Percentiles rank a stretch among this genome's conserved stretches.
phyloP scores from a whole-genome alignment of 2,888 invertebrate genomes.

The Coenonympha arcania region DNA sequence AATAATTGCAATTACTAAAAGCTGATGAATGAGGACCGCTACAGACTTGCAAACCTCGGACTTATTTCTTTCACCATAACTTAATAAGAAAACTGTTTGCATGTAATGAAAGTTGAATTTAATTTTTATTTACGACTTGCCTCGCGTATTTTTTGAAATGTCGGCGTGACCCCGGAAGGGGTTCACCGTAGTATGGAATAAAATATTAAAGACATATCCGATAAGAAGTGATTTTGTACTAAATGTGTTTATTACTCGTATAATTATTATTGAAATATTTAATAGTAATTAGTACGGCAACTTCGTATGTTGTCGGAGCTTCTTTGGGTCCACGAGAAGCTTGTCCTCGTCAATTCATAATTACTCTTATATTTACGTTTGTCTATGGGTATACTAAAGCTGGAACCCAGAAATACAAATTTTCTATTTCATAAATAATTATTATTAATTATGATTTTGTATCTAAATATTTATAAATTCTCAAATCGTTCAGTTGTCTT shows the following conservation, averaged over 20 bases:
- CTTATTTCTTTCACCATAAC: too few relatives aligned
- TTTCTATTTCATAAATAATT: not conserved
- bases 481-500: too few relatives aligned
- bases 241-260: slow-evolving; percentile 37
- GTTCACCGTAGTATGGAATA: slow-evolving; percentile 40
- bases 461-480: too few relatives aligned
- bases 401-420: not conserved
- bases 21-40: too few relatives aligned
- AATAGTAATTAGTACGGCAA: slow-evolving; percentile 18
- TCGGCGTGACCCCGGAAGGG: slow-evolving; percentile 19
- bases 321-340: slow-evolving; percentile 18
- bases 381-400: slow-evolving; percentile 17
- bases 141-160: slow-evolving; percentile 1
- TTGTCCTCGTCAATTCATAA: slow-evolving; percentile 23
- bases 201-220: slow-evolving; percentile 59
- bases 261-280: slow-evolving; percentile 18
- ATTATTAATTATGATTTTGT: not conserved
- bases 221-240: slow-evolving; percentile 52
- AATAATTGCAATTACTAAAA: too few relatives aligned
- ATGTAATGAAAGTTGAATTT: not conserved
- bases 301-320: slow-evolving; percentile 7
- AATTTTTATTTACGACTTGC: too few relatives aligned
- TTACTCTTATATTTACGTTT: slow-evolving; percentile 13
- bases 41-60: too few relatives aligned
- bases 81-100: not conserved